phyloP scores from a whole-genome alignment of 53 echinoderm and acorn worm species.

The Antedon mediterranea region DNA sequence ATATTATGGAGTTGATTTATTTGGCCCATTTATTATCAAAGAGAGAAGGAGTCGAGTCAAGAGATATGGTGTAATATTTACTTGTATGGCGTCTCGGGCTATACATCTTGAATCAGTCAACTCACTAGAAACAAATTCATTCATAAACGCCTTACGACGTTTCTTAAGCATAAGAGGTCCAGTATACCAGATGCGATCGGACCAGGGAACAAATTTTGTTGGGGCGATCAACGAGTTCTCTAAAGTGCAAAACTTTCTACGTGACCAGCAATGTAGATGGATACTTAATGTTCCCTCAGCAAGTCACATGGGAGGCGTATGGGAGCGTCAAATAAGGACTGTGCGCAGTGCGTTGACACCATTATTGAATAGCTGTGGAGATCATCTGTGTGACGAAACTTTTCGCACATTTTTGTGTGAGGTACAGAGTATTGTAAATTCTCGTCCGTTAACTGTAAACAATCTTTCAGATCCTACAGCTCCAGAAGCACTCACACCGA shows the following conservation, averaged over 20 bases:
- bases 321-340: not conserved
- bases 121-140: not conserved
- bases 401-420: not conserved
- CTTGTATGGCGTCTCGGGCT: not conserved
- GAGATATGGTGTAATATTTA: not conserved
- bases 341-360: too few species aligned
- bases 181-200: too few species aligned
- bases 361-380: not conserved
- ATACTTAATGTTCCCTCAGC: not conserved
- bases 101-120: not conserved
- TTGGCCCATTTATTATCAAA: not conserved
- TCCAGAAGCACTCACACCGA: not conserved
- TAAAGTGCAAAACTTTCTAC: not conserved
- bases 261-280: not conserved
- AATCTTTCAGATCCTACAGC: not conserved
- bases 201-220: not conserved
- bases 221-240: not conserved
- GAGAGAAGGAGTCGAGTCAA: not conserved
- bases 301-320: not conserved
- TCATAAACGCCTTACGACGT: not conserved
- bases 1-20: conserved; percentile 9
- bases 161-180: not conserved
- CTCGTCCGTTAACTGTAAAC: not conserved
- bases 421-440: not conserved
- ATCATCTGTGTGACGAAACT: not conserved